Base-by-base conservation (phyloP, 37 sponge, comb jelly and placozoan species). In the Crambe crambe region DNA sequence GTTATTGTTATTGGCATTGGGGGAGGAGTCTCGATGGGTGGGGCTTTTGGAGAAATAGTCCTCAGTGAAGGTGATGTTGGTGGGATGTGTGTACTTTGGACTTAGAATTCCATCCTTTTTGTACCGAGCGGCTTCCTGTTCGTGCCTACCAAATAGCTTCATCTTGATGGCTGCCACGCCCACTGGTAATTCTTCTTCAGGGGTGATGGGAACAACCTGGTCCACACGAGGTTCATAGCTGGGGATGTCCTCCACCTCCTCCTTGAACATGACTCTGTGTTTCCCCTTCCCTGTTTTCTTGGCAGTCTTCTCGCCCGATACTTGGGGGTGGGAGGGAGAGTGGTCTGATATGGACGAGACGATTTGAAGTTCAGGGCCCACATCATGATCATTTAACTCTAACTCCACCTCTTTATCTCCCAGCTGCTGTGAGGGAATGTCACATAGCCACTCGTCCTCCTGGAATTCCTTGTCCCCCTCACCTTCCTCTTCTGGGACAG, bases 221-320 rank as follows among this genome's bases (percentile, higher is more conserved):
- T 56, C 72, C 42, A 15, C 34, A 39, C 42, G 23, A 72, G 81
- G 81, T 29, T 80, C 75, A 27, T 66, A 67, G 8, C 27, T 76
- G 42, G 68, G 66, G 10, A 75, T 83, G 29, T 64, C 75, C 57
- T 74, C 74, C 56, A 63, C 76, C 25, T 83, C 69, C 37, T 68
- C 75, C 58, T 75, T 83, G 83, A 83, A 83, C 76, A 75, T 83
- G 38, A 83, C 83, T 10, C 47, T 58, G 42, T 81, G 72, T n/a
- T 61, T 58, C 23, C 32, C 56, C 65, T 72, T 82, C 0, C 8
- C 43, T 0, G 63, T 21, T 34, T 73, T 73, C 17, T 20, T 17
- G 1, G 9, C 42, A 15, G 42, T 36, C 38, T 6, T 8, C 39
- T 9, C 54, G 10, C 23, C 70, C 34, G 76, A 42, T 2, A 32